A percentile compares a stretch with the other conserved stretches of the same genome.
These are phyloP conservation scores for Grammomys surdaster DNA, from an alignment of 2,113 vertebrate genomes.

Conservation along the genomic window DNA sequence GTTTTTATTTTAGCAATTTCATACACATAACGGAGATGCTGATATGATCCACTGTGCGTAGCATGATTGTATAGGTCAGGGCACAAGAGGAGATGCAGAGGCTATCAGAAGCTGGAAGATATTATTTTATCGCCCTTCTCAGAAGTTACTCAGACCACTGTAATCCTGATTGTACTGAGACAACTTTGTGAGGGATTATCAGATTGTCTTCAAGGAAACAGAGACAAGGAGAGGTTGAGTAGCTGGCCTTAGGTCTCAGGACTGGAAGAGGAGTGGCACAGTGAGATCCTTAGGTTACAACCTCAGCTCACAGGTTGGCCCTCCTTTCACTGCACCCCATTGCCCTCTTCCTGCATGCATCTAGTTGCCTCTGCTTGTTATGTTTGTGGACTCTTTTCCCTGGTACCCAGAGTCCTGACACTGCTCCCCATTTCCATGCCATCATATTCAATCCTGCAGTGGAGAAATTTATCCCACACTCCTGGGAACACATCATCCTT, in stretches of 20 bases:
- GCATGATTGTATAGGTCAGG: background rate
- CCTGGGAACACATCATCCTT: background rate
- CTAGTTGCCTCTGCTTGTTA: background rate
- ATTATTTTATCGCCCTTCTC: background rate
- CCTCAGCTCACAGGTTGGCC: background rate
- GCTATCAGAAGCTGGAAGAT: background rate
- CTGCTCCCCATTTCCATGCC: background rate
- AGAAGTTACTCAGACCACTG: background rate
- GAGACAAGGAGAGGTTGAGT: background rate
- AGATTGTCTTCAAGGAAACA: background rate
- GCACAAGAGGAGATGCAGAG: background rate
- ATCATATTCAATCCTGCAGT: background rate
- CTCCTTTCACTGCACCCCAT: background rate
- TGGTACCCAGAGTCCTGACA: background rate
- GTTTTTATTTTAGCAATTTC: conserved; percentile 17
- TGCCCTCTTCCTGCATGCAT: background rate
- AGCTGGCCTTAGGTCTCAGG: background rate
- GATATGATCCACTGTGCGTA: background rate
- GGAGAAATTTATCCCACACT: background rate
- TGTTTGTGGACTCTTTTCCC: background rate
- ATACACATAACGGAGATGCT: background rate
- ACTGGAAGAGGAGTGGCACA: fast-evolving
- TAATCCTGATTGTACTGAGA: background rate
- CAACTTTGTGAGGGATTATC: background rate
- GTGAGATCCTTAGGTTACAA: fast-evolving